Percentiles rank a stretch among this genome's conserved stretches.
Conservation (phyloP, 2,113 vertebrate genomes). For the Datnioides undecimradiatus region DNA sequence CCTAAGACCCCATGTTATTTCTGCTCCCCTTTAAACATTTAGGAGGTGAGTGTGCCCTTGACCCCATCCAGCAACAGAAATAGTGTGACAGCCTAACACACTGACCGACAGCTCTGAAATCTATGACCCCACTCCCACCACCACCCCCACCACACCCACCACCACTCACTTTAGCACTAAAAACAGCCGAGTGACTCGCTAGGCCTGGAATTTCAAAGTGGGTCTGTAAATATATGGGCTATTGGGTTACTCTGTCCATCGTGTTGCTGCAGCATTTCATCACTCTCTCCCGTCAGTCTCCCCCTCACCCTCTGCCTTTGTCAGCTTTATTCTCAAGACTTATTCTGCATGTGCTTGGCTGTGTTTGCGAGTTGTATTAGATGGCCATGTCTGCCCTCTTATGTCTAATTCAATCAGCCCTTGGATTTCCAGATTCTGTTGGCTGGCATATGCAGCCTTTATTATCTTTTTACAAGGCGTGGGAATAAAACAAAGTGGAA, state of each 20-base stretch:
- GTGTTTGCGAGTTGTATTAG: conserved; percentile 33
- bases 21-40: conserved; percentile 45
- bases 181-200: conserved; percentile 71
- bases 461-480: conserved; percentile 67
- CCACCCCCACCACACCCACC: too few relatives aligned
- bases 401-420: conserved; percentile 65
- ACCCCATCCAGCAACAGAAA: conserved; percentile 60
- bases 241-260: conserved; percentile 70
- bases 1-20: conserved; percentile 9
- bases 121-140: conserved; percentile 7
- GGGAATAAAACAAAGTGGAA: conserved; percentile 44
- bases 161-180: conserved; percentile 54
- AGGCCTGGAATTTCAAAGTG: conserved; percentile 68
- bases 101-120: conserved; percentile 66
- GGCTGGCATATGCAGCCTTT: conserved; percentile 57
- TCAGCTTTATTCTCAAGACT: not conserved
- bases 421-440: conserved; percentile 39
- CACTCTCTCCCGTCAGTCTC: conserved; percentile 9
- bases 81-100: conserved; percentile 57
- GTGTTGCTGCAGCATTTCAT: conserved; percentile 58
- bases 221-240: conserved; percentile 70
- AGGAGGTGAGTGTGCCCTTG: conserved; percentile 50
- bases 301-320: not conserved
- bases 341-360: not conserved
- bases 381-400: conserved; percentile 16